Evolutionary conservation across 2,797 vertebrate genomes (phyloP).

Genomic region (Dendrocincla fuliginosa): DNA sequence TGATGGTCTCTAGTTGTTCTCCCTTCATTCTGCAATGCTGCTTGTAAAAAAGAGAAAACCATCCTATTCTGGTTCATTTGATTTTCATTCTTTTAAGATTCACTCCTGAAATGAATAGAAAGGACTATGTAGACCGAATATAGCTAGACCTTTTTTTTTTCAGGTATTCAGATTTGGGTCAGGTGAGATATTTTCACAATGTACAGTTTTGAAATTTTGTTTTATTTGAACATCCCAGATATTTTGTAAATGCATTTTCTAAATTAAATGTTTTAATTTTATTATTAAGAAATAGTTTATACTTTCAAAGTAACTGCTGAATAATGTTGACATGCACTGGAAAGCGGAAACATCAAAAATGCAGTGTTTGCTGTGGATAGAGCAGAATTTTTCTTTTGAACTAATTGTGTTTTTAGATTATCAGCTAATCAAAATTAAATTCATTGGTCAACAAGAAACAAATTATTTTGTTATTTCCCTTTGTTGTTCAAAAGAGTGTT

Average conservation of each 20-base stretch:
- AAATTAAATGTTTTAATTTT: neutral
- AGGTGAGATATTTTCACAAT: neutral
- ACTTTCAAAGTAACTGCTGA: neutral
- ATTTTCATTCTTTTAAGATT: neutral
- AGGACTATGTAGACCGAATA: neutral
- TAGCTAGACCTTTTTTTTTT: neutral
- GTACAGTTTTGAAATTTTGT: neutral
- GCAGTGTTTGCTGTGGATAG: neutral
- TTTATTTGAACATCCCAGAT: neutral
- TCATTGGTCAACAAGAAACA: neutral
- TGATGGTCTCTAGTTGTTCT: neutral
- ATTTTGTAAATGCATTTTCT: neutral
- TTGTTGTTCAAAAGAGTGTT: neutral
- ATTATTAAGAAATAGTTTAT: neutral
- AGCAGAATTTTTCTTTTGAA: neutral
- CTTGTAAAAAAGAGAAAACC: neutral
- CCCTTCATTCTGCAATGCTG: neutral
- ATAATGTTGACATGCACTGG: neutral
- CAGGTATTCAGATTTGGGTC: neutral
- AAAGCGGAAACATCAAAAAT: neutral
- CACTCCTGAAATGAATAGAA: neutral
- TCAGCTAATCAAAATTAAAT: neutral
- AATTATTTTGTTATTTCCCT: neutral
- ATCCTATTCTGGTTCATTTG: neutral
- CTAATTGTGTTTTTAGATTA: neutral